Evolutionary conservation across 2,888 invertebrate species (phyloP), one percentile per base, ranked within the genome.

Genomic region (Gymnocheta viridis): DNA sequence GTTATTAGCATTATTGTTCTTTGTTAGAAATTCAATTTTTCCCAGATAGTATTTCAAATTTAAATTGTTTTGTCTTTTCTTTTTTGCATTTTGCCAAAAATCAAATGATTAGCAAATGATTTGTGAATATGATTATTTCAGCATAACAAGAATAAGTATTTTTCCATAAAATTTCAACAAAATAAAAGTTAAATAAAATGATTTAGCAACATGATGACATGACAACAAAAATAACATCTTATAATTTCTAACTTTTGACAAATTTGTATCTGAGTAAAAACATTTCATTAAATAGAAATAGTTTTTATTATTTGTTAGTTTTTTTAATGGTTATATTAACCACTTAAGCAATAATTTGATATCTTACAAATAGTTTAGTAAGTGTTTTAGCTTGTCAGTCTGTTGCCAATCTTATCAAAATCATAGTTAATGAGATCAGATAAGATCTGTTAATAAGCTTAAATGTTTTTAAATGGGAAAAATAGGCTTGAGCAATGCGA

Each of bases 321-420:
- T 1, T 49, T 49, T 12, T 49, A 0, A 10, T 49, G 7, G 2
- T 9, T 19, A 9, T 12, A 22, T 4, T 41, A 41, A n/a, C n/a
- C 19, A 22, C 10, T 51, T 24, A 24, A 24, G 24, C 27, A 27
- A 54, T 27, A 27, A 54, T 22, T 6, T 24, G 14, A 7, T 54
- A 27, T 27, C 17, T 51, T 4, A 51, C 1, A 51, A 24, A 14
- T 24, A 24, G 49, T 49, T 51, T 14, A 24, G 14, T 51, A 24
- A 24, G 14, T 14, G 12, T 14, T 24, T 47, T 22, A 41, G 41
- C 0, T n/a, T 4, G 41, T 41, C 14, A 41, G 1, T 41, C n/a
- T 41, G 47, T 10, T 47, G 19, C 7, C 27, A 54, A 27, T 54
- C 27, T 54, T 54, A 54, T 54, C 54, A 54, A 54, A 47, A 27